Conservation (phyloP, 1,140 invertebrate genomes). For the Phortica variegata region DNA sequence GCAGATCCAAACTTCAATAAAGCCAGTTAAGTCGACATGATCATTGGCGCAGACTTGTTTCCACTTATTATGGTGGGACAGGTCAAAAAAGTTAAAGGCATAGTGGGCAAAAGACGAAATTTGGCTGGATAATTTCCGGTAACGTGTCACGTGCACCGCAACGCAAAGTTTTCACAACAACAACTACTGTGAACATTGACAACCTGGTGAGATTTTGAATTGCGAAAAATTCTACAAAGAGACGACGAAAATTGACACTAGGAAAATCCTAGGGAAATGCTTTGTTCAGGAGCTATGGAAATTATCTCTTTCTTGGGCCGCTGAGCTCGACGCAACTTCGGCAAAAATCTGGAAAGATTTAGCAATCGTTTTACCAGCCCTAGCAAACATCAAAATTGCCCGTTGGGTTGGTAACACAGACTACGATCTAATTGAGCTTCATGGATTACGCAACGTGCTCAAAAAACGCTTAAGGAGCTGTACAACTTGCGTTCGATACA, state of each 20-base stretch:
- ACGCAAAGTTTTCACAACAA: too few relatives aligned
- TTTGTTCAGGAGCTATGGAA: not conserved
- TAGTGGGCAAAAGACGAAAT: not conserved
- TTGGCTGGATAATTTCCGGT: not conserved
- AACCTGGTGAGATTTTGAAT: too few relatives aligned
- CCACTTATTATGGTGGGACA: not conserved
- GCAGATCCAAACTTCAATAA: not conserved
- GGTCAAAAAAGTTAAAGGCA: not conserved
- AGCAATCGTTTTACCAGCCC: not conserved
- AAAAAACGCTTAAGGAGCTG: not conserved
- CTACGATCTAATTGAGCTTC: not conserved
- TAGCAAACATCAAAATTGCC: not conserved
- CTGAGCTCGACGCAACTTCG: not conserved
- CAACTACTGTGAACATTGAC: too few relatives aligned
- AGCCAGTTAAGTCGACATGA: not conserved
- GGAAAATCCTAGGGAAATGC: not conserved
- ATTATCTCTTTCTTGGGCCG: not conserved
- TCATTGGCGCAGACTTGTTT: not conserved
- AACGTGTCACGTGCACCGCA: too few relatives aligned
- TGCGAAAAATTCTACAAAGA: not conserved
- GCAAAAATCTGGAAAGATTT: not conserved
- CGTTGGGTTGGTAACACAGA: not conserved
- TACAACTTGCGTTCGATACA: too few relatives aligned
- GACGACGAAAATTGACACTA: not conserved
- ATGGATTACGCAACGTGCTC: not conserved